A percentile compares a stretch with the other conserved stretches of the same genome.
Evolutionary conservation across 1,140 invertebrate species (phyloP).

Genomic region (Apis florea): DNA sequence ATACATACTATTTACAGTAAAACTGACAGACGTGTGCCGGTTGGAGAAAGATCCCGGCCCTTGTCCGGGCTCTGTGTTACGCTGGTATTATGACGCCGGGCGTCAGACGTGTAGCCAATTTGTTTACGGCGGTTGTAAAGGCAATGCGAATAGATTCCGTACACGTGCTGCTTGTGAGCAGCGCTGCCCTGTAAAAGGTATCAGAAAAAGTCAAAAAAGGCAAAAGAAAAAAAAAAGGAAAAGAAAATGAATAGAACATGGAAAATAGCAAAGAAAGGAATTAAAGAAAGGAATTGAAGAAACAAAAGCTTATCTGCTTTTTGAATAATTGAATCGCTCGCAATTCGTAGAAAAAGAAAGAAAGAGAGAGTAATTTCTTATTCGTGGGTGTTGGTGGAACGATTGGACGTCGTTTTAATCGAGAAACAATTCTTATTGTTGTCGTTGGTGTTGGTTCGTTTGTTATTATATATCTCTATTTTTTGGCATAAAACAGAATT

Average conservation of each 20-base stretch:
- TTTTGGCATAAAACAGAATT: neutral
- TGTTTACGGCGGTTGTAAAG: conserved; percentile 84
- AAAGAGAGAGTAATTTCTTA: conserved; percentile 7
- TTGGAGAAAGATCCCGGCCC: conserved; percentile 81
- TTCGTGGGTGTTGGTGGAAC: conserved; percentile 7
- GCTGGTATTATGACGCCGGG: conserved; percentile 83
- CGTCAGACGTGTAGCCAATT: conserved; percentile 82
- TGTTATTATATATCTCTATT: neutral
- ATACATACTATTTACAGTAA: conserved; percentile 73
- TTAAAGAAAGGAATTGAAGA: neutral
- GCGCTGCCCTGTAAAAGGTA: conserved; percentile 78
- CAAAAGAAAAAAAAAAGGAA: conserved; percentile 4
- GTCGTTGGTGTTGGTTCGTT: conserved; percentile 36
- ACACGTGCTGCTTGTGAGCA: conserved; percentile 82
- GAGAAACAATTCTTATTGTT: neutral
- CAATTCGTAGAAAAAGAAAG: neutral
- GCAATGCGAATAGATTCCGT: conserved; percentile 86
- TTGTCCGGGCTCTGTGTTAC: conserved; percentile 80
- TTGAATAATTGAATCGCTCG: conserved; percentile 28
- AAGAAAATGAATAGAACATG: neutral
- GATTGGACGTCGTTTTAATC: neutral
- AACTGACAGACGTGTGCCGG: conserved; percentile 80
- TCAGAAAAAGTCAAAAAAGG: conserved; percentile 33
- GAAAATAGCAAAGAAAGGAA: neutral
- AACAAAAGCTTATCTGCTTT: conserved; percentile 49